Percentiles rank a stretch among this genome's conserved stretches.
These are phyloP conservation scores for Acanthochromis polyacanthus DNA, from an alignment of 2,113 vertebrate genomes.

Conservation along the genomic window DNA sequence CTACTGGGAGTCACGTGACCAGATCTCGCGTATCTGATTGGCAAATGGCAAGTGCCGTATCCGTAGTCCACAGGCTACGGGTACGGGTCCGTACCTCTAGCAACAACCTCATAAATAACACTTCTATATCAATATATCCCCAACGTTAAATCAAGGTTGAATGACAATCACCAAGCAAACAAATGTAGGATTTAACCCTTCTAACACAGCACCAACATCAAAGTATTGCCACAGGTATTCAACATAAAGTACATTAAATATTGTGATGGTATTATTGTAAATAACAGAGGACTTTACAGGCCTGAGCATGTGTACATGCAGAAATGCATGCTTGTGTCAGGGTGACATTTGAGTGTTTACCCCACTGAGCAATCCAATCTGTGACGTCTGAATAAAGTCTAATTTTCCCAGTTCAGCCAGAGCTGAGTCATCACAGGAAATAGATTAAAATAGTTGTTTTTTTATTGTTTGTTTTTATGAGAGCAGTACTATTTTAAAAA, in stretches of 20 bases:
- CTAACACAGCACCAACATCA: not conserved
- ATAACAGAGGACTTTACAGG: not conserved
- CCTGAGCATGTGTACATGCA: not conserved
- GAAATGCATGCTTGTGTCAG: not conserved
- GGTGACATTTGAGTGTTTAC: constrained; percentile 47
- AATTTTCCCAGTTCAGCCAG: constrained; percentile 15
- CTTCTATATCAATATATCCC: too few species aligned
- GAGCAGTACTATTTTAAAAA: constrained; percentile 16
- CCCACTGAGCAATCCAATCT: not conserved
- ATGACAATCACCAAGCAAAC: not conserved
- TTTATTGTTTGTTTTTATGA: constrained; percentile 4
- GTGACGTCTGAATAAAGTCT: constrained; percentile 39
- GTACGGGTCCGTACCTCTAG: too few species aligned
- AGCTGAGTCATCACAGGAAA: constrained; percentile 45
- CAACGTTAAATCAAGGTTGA: not conserved
- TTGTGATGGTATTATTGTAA: not conserved
- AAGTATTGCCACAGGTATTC: too few species aligned
- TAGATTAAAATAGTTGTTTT: constrained; percentile 8
- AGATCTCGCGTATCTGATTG: too few species aligned
- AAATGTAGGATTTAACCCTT: not conserved
- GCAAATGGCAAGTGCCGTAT: too few species aligned
- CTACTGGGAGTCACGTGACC: too few species aligned
- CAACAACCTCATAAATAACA: too few species aligned
- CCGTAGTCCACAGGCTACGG: too few species aligned
- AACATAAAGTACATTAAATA: too few species aligned